A percentile compares a stretch with the other conserved stretches of the same genome.
These are phyloP conservation scores for Clistopyga incitator DNA, from an alignment of 2,888 invertebrate genomes.

Conservation along the genomic window DNA sequence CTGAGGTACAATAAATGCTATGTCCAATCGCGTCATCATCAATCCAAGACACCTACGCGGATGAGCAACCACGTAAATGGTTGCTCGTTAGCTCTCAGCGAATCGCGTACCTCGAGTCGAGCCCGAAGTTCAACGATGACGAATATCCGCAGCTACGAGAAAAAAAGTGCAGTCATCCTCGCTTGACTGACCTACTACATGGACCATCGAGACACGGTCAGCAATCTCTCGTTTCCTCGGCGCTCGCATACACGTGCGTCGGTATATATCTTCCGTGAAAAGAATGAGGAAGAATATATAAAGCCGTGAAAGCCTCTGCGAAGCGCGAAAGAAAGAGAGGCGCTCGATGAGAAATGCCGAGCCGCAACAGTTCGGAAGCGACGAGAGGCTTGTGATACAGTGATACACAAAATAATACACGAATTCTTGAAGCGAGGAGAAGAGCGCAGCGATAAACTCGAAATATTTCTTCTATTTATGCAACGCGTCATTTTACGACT, in stretches of 20 bases:
- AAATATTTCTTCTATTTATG: background rate
- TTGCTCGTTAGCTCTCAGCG: conserved; percentile 25
- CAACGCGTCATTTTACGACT: conserved; percentile 21
- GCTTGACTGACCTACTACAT: conserved; percentile 45
- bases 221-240: conserved; percentile 14
- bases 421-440: conserved; percentile 30
- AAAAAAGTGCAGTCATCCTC: conserved; percentile 22
- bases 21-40: conserved; percentile 57
- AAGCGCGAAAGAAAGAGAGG: background rate
- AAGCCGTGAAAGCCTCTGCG: too few relatives aligned
- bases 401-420: conserved; percentile 9
- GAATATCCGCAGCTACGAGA: conserved; percentile 1
- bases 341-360: conserved; percentile 4
- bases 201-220: conserved; percentile 24
- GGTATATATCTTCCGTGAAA: conserved; percentile 39
- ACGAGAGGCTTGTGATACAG: conserved; percentile 36
- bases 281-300: conserved; percentile 18
- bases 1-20: conserved; percentile 14
- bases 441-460: conserved; percentile 5
- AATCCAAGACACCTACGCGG: conserved; percentile 38
- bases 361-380: conserved; percentile 1
- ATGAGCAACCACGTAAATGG: background rate
- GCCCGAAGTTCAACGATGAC: conserved; percentile 43
- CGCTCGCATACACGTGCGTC: background rate
- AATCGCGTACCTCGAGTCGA: background rate